Percentiles rank a stretch among this genome's conserved stretches.
Conservation (phyloP, 2,113 vertebrate genomes). For the Chelonoidis abingdonii region DNA sequence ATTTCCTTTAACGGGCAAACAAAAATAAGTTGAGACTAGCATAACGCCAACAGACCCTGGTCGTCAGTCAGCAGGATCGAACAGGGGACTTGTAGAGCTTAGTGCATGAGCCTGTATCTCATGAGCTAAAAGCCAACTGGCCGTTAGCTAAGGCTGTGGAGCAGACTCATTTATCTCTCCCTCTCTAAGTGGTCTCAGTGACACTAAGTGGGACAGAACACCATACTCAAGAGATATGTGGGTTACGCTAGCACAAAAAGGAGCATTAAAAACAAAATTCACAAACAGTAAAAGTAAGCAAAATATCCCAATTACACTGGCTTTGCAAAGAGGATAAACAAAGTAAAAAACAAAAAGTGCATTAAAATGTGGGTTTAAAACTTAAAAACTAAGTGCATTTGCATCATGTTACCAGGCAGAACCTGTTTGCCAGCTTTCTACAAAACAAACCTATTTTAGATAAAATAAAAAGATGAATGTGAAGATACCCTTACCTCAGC, state of each 20-base stretch:
- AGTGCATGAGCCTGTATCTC: no score
- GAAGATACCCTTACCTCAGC: slow-evolving; percentile 86
- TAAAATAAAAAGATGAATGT: neutral
- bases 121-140: no score
- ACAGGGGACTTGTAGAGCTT: no score
- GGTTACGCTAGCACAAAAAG: neutral
- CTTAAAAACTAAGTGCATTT: accelerated
- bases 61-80: no score
- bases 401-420: neutral
- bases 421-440: accelerated
- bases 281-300: neutral
- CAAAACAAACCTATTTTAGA: neutral
- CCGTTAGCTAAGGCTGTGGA: no score
- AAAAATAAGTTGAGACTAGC: neutral
- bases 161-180: no score
- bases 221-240: no score
- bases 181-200: no score
- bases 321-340: neutral
- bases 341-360: neutral
- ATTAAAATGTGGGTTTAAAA: neutral
- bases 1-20: neutral
- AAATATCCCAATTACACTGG: neutral
- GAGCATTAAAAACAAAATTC: slow-evolving; percentile 29
- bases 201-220: no score
- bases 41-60: no score